These are phyloP conservation scores for Anoplopoma fimbria DNA, from an alignment of 2,113 vertebrate genomes.

Conservation along the genomic window DNA sequence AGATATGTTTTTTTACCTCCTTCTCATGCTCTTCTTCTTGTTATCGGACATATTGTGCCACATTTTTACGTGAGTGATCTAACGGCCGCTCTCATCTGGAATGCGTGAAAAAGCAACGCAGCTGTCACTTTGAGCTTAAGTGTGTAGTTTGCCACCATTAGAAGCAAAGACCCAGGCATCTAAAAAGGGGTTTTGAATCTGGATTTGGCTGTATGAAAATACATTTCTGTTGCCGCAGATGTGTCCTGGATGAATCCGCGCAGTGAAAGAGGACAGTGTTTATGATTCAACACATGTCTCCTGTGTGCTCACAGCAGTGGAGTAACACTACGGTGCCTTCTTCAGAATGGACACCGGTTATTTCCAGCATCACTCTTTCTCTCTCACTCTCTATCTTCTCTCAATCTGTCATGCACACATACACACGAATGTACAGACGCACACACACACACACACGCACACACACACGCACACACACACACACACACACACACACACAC, in stretches of 20 bases:
- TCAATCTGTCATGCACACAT: background rate
- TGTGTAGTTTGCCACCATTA: constrained; percentile 7
- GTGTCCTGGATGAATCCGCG: constrained; percentile 8
- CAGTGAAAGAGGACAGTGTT: constrained; percentile 54
- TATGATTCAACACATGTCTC: constrained; percentile 45
- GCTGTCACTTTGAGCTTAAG: background rate
- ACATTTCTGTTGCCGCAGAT: constrained; percentile 5
- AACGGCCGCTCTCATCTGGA: background rate
- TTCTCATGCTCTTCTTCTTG: background rate
- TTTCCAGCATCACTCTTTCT: constrained; percentile 15
- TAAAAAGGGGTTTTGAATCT: background rate
- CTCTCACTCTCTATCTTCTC: background rate
- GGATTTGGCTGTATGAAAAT: constrained; percentile 17
- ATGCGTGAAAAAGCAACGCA: background rate
- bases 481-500: background rate
- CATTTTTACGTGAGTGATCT: background rate
- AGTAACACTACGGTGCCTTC: constrained; percentile 56
- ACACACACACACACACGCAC: constrained; percentile 11
- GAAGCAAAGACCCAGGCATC: background rate
- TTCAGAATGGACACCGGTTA: constrained; percentile 52
- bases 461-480: constrained; percentile 10
- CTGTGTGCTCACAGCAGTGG: constrained; percentile 48
- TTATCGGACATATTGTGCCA: background rate
- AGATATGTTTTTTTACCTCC: background rate
- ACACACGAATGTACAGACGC: background rate